Conservation (phyloP, 1,140 invertebrate species). For the Leptinotarsa undecemlineata region DNA sequence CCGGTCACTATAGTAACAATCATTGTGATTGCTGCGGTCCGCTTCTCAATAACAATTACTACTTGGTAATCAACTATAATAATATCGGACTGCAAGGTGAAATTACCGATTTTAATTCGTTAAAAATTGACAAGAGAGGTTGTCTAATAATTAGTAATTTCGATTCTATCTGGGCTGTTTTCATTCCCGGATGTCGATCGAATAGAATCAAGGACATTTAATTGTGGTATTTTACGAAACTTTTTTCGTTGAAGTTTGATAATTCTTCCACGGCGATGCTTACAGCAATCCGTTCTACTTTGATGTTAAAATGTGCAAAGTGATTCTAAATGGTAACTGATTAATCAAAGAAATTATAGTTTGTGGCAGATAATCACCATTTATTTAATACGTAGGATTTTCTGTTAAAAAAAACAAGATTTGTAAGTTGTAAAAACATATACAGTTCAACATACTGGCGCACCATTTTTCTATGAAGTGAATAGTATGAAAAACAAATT, state of each 20-base stretch:
- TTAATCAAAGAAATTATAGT: too few species aligned
- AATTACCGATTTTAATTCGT: conserved; percentile 6
- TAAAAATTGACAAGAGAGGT: conserved; percentile 8
- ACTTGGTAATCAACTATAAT: conserved; percentile 1
- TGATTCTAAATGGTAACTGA: too few species aligned
- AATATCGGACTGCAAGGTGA: not conserved
- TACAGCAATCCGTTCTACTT: too few species aligned
- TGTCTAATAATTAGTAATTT: conserved; percentile 8
- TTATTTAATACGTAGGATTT: too few species aligned
- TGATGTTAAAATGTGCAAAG: too few species aligned
- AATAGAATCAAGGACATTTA: not conserved
- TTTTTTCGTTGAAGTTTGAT: not conserved
- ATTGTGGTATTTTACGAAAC: not conserved
- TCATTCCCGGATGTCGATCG: conserved; percentile 1
- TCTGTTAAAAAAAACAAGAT: too few species aligned
- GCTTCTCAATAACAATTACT: conserved; percentile 8
- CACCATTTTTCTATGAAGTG: too few species aligned
- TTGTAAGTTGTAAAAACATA: too few species aligned
- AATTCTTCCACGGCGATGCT: too few species aligned
- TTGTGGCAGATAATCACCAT: too few species aligned
- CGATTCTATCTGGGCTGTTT: conserved; percentile 6
- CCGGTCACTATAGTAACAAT: conserved; percentile 5
- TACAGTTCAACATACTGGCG: too few species aligned
- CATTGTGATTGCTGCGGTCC: conserved; percentile 1
- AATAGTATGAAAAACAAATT: too few species aligned